Evolutionary conservation across 2,797 vertebrate genomes (phyloP).

Genomic region (Microtus obscurus): DNA sequence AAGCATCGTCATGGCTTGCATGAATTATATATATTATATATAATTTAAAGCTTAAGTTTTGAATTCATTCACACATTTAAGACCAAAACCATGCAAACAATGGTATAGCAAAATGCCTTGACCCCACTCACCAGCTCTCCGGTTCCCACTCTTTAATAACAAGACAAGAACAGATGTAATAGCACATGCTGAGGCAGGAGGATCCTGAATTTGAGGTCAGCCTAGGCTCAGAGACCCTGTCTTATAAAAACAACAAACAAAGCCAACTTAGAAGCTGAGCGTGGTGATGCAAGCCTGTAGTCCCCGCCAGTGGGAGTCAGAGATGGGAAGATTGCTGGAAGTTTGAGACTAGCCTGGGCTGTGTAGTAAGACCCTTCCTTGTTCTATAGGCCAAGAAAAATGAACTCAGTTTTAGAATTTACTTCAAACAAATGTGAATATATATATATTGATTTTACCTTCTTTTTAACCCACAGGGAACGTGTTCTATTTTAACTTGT

Average conservation of each 20-base stretch:
- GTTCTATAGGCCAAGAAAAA: not conserved
- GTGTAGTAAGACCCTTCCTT: not conserved
- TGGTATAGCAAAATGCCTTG: not conserved
- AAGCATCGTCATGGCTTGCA: not conserved
- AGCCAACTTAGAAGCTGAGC: not conserved
- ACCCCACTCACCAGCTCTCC: not conserved
- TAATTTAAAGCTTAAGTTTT: not conserved
- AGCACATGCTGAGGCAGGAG: not conserved
- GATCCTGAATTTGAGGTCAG: not conserved
- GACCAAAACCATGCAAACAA: not conserved
- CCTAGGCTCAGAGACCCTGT: not conserved
- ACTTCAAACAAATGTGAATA: conserved; percentile 9
- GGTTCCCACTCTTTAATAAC: not conserved
- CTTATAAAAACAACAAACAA: not conserved
- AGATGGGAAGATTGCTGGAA: not conserved
- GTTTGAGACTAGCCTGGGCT: not conserved
- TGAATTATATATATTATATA: not conserved
- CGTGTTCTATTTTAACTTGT: not conserved
- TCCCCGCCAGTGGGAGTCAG: not conserved
- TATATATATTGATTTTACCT: not conserved
- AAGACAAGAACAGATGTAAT: not conserved
- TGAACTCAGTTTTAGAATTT: not conserved
- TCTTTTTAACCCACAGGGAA: not conserved
- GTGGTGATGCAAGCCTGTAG: not conserved
- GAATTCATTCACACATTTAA: conserved; percentile 14